These are phyloP conservation scores for Monochamus alternatus DNA, from an alignment of 2,888 invertebrate genomes.

Conservation along the genomic window DNA sequence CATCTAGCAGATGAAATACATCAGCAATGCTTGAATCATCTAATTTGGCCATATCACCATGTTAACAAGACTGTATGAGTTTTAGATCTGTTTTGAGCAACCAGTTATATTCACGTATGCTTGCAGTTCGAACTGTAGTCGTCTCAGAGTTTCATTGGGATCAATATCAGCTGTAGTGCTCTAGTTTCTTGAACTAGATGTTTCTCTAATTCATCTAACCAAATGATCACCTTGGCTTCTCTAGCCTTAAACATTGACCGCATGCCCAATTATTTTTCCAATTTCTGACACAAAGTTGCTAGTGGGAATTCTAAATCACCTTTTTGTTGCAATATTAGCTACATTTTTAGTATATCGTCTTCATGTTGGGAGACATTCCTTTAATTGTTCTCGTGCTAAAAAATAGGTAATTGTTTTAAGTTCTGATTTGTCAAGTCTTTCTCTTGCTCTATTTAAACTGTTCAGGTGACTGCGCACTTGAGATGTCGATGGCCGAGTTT, in stretches of 20 bases:
- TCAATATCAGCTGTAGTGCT: constrained; percentile 72
- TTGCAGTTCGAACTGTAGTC: constrained; percentile 82
- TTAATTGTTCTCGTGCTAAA: constrained; percentile 85
- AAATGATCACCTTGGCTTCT: constrained; percentile 77
- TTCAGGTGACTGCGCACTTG: constrained; percentile 77
- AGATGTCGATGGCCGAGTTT: constrained; percentile 73
- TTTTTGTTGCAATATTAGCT: constrained; percentile 86
- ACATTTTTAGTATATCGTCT: constrained; percentile 84
- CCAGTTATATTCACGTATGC: constrained; percentile 86
- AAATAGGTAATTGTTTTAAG: constrained; percentile 78
- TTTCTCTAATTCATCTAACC: constrained; percentile 81
- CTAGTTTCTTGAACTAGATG: constrained; percentile 75
- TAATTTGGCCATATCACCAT: constrained; percentile 76
- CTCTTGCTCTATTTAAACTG: constrained; percentile 76
- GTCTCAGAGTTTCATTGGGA: constrained; percentile 82
- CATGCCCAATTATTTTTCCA: constrained; percentile 83
- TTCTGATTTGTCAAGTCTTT: constrained; percentile 76
- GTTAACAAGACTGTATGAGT: constrained; percentile 77
- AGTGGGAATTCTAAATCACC: constrained; percentile 87
- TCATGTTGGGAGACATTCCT: constrained; percentile 88
- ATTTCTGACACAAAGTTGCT: constrained; percentile 79
- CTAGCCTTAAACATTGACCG: constrained; percentile 81
- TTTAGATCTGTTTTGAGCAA: constrained; percentile 79
- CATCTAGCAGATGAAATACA: constrained; percentile 80
- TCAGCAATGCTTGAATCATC: constrained; percentile 74